phyloP scores from a whole-genome alignment of 2,888 invertebrate genomes.

The Steinernema scapterisci region DNA sequence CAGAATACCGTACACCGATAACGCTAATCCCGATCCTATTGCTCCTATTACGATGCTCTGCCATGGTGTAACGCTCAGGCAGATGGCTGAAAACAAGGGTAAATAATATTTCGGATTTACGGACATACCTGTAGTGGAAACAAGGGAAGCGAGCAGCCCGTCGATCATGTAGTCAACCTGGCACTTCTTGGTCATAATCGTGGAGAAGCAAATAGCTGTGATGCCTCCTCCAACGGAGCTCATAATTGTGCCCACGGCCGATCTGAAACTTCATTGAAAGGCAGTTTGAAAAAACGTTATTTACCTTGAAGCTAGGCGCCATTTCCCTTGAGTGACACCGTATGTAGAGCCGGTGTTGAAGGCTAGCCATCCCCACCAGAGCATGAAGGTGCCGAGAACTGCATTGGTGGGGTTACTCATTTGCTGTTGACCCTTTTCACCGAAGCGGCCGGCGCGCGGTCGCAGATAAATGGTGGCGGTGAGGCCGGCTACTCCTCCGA shows the following conservation, averaged over 20 bases:
- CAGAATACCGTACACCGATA: constrained; percentile 55
- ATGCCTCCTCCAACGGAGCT: constrained; percentile 64
- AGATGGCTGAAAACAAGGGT: constrained; percentile 43
- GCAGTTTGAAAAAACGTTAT: background rate
- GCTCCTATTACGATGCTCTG: constrained; percentile 59
- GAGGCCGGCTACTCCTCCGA: constrained; percentile 60
- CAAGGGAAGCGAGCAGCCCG: constrained; percentile 60
- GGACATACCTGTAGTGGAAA: constrained; percentile 56
- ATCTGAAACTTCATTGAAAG: constrained; percentile 39
- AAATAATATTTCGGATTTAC: constrained; percentile 29
- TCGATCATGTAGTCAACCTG: constrained; percentile 63
- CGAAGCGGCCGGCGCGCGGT: constrained; percentile 52
- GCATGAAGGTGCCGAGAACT: constrained; percentile 61
- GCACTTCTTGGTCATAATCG: constrained; percentile 52
- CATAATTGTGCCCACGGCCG: constrained; percentile 57
- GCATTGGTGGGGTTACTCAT: constrained; percentile 62
- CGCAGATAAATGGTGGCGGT: constrained; percentile 59
- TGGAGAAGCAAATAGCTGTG: constrained; percentile 58
- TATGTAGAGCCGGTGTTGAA: constrained; percentile 60
- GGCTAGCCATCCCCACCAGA: constrained; percentile 59
- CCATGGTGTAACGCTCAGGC: constrained; percentile 59
- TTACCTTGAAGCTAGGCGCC: constrained; percentile 59
- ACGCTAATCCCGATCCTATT: constrained; percentile 56
- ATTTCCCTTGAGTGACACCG: constrained; percentile 55
- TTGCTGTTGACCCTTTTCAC: constrained; percentile 49